Evolutionary conservation across 1,140 invertebrate genomes (phyloP).

Genomic region (Listronotus bonariensis): DNA sequence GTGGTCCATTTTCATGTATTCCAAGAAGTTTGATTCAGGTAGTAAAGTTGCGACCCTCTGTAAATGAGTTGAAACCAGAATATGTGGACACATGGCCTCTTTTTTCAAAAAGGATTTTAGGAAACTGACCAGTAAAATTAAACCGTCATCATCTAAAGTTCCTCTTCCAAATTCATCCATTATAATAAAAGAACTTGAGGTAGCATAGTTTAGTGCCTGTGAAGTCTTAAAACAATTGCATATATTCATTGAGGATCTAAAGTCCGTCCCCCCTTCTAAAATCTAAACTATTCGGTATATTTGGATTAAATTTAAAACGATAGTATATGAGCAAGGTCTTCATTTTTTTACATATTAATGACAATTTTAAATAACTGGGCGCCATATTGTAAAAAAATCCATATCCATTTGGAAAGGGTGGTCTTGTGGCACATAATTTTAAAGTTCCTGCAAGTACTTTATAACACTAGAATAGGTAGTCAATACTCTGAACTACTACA

Average conservation of each 20-base stretch:
- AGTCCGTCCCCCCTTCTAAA: too few species aligned
- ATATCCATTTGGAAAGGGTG: too few species aligned
- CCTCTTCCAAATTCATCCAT: slow-evolving; percentile 93
- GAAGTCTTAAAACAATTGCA: slow-evolving; percentile 75
- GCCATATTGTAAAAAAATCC: too few species aligned
- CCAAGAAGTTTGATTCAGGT: slow-evolving; percentile 67
- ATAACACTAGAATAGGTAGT: too few species aligned
- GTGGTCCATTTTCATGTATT: slow-evolving; percentile 55
- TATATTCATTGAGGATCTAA: too few species aligned
- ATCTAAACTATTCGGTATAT: neutral
- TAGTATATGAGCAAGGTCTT: too few species aligned
- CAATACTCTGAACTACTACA: too few species aligned
- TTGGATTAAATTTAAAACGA: too few species aligned
- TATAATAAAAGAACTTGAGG: slow-evolving; percentile 72
- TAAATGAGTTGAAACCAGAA: slow-evolving; percentile 80
- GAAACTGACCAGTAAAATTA: slow-evolving; percentile 69
- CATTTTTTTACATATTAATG: too few species aligned
- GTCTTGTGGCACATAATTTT: too few species aligned
- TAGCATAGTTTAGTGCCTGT: slow-evolving; percentile 67
- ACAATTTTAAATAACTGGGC: too few species aligned
- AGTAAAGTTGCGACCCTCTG: slow-evolving; percentile 66
- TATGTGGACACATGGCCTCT: slow-evolving; percentile 67
- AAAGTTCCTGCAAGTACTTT: too few species aligned
- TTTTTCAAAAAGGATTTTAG: slow-evolving; percentile 68
- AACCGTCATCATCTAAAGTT: slow-evolving; percentile 77